Evolutionary conservation across 2,113 vertebrate genomes (phyloP).

Genomic region (Misgurnus anguillicaudatus): DNA sequence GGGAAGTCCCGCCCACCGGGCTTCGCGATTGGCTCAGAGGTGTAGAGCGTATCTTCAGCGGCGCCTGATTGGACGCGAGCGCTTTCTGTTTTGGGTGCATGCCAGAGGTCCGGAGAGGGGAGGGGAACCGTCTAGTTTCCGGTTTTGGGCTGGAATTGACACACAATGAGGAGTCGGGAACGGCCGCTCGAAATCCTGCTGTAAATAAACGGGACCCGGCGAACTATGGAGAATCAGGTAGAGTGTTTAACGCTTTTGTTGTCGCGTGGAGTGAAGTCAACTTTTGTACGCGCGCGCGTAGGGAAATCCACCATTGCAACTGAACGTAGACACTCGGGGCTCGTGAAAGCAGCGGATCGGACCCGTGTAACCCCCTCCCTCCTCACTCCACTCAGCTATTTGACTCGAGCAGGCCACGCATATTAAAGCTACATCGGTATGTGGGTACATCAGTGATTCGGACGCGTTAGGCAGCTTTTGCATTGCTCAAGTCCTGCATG

Average conservation of each 20-base stretch:
- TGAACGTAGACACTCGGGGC: conserved; percentile 43
- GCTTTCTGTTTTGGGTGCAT: conserved; percentile 78
- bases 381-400: conserved; percentile 34
- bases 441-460: conserved; percentile 18
- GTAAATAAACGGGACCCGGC: conserved; percentile 79
- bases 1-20: conserved; percentile 57
- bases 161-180: conserved; percentile 83
- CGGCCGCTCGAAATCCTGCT: conserved; percentile 75
- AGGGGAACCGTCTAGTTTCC: conserved; percentile 77
- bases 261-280: conserved; percentile 42
- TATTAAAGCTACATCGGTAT: conserved; percentile 40
- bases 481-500: conserved; percentile 11
- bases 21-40: conserved; percentile 57
- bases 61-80: conserved; percentile 67
- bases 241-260: conserved; percentile 20
- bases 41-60: conserved; percentile 50
- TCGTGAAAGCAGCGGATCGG: conserved; percentile 45
- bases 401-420: conserved; percentile 42
- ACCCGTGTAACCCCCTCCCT: conserved; percentile 31
- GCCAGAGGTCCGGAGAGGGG: conserved; percentile 76
- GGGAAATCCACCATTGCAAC: conserved; percentile 38
- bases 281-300: conserved; percentile 51
- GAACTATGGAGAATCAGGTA: conserved; percentile 92
- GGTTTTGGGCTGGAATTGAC: conserved; percentile 81
- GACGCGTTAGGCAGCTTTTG: conserved; percentile 25